Conservation (phyloP, 2,113 vertebrate genomes). For the Oncorhynchus keta region DNA sequence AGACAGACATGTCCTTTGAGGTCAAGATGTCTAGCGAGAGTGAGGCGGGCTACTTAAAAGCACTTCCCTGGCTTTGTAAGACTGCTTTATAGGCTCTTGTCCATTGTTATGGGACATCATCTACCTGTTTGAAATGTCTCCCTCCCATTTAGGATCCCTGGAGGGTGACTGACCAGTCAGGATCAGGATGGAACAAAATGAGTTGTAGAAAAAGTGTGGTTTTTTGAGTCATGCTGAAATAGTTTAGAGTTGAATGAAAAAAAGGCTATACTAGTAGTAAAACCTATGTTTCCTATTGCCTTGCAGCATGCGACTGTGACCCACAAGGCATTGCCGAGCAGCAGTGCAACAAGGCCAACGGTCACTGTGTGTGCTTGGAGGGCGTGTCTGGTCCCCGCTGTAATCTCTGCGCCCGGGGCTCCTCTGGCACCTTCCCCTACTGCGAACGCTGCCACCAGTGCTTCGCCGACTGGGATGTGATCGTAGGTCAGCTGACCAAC, state of each 20-base stretch:
- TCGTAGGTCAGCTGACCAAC: slow-evolving; percentile 84
- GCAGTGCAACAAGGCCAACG: slow-evolving; percentile 83
- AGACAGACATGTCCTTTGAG: background rate
- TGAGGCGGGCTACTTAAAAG: background rate
- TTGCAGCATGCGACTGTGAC: slow-evolving; percentile 91
- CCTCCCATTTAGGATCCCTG: background rate
- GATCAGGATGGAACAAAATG: background rate
- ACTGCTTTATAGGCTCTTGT: background rate
- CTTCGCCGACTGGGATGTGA: slow-evolving; percentile 87
- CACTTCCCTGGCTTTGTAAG: background rate
- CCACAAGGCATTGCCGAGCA: slow-evolving; percentile 78
- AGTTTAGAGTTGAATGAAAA: background rate
- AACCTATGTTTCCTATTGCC: slow-evolving; percentile 13
- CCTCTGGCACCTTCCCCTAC: slow-evolving; percentile 85
- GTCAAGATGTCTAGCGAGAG: background rate
- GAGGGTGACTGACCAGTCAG: background rate
- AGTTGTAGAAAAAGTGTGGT: background rate
- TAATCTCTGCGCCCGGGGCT: slow-evolving; percentile 87
- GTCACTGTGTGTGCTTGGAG: slow-evolving; percentile 85
- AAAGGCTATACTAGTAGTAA: no score
- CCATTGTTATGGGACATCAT: background rate
- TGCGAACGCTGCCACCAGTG: slow-evolving; percentile 92
- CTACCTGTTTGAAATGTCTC: background rate
- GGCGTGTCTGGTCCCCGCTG: slow-evolving; percentile 85
- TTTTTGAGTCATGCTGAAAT: background rate